A percentile compares a stretch with the other conserved stretches of the same genome.
These are phyloP conservation scores for Channallabes apus DNA, from an alignment of 2,797 vertebrate genomes.

Conservation along the genomic window DNA sequence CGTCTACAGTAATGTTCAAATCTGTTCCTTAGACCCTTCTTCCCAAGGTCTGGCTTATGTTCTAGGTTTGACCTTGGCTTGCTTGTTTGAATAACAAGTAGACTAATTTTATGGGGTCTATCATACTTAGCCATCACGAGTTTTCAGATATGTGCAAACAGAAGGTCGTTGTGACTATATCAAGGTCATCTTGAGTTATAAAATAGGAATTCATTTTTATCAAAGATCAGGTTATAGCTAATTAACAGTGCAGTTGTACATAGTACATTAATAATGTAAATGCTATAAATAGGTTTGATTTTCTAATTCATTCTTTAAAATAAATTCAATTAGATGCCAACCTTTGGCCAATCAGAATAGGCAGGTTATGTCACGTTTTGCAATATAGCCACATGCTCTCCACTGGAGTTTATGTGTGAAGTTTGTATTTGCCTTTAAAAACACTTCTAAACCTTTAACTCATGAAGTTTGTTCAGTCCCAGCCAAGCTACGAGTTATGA, in stretches of 20 bases:
- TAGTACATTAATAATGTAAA: not conserved
- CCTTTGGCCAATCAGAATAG: not conserved
- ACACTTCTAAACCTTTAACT: not conserved
- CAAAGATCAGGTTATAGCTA: not conserved
- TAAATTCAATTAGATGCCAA: no score
- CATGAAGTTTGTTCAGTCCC: constrained; percentile 7
- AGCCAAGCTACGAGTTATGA: not conserved
- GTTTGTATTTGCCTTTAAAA: not conserved
- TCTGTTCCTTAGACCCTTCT: not conserved
- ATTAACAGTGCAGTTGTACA: not conserved
- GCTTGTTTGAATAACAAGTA: not conserved
- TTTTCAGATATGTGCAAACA: not conserved
- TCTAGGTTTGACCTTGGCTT: not conserved
- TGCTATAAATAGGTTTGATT: not conserved
- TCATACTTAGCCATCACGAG: no score
- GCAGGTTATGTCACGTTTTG: no score
- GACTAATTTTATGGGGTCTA: not conserved
- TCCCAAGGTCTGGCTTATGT: not conserved
- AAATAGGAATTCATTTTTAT: not conserved
- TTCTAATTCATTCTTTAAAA: not conserved
- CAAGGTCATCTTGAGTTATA: not conserved
- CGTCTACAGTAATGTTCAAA: not conserved
- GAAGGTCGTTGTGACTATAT: not conserved
- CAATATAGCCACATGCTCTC: no score
- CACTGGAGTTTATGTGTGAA: no score